These are phyloP conservation scores for Nasua narica DNA, from an alignment of 2,797 vertebrate genomes.

Conservation along the genomic window DNA sequence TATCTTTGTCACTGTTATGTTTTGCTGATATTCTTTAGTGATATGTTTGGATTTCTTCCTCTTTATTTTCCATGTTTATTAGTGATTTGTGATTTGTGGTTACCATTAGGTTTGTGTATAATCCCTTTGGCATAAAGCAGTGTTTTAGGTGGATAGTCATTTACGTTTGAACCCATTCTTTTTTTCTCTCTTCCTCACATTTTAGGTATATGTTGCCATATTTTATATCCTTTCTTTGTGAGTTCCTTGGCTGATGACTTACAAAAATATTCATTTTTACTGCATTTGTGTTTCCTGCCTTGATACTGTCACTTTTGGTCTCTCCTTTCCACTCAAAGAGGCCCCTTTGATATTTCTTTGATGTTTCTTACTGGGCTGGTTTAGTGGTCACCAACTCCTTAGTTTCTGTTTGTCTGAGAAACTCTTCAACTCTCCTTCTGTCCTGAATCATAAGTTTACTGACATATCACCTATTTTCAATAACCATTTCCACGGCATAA, in stretches of 20 bases:
- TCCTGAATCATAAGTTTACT: background rate
- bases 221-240: background rate
- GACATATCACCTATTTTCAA: background rate
- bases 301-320: background rate
- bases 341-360: background rate
- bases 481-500: background rate
- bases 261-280: background rate
- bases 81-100: background rate
- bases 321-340: background rate
- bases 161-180: background rate
- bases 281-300: background rate
- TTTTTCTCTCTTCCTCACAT: background rate
- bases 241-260: background rate
- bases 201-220: background rate
- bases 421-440: background rate
- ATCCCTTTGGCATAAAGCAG: background rate
- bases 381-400: background rate
- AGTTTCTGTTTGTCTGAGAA: background rate
- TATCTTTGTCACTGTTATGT: background rate
- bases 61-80: background rate
- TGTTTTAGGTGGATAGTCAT: background rate
- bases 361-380: background rate
- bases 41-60: background rate
- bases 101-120: background rate
- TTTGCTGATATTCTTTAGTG: background rate